Evolutionary conservation across 2,888 invertebrate species (phyloP).

Genomic region (Belgica antarctica): DNA sequence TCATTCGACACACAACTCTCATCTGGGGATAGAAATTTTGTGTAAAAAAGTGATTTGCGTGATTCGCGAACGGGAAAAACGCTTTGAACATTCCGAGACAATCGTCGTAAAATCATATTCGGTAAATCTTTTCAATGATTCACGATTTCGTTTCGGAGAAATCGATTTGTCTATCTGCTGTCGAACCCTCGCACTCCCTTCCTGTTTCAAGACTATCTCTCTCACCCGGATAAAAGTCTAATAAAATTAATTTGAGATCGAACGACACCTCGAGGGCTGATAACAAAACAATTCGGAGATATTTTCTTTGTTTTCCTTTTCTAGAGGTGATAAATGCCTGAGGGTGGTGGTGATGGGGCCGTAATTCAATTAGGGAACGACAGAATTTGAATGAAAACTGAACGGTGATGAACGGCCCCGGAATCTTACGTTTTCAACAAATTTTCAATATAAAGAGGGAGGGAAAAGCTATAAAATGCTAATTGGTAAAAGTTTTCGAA

Average conservation of each 20-base stretch:
- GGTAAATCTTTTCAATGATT: too few species aligned
- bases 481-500: constrained; percentile 15
- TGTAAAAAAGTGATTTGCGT: background rate
- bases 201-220: background rate
- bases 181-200: background rate
- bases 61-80: background rate
- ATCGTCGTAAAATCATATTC: constrained; percentile 1
- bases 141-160: too few species aligned
- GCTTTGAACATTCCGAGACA: background rate
- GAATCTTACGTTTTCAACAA: background rate
- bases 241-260: background rate
- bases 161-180: too few species aligned
- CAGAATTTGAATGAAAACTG: too few species aligned
- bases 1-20: background rate
- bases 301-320: background rate
- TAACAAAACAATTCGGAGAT: constrained; percentile 5
- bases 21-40: background rate
- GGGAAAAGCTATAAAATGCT: background rate
- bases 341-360: background rate
- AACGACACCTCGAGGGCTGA: constrained; percentile 1
- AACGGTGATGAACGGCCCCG: too few species aligned
- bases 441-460: background rate
- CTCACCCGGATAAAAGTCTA: background rate
- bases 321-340: background rate
- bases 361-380: too few species aligned